Percentiles rank a stretch among this genome's conserved stretches.
Evolutionary conservation across 2,888 invertebrate genomes (phyloP).

Genomic region (Merodon equestris): DNA sequence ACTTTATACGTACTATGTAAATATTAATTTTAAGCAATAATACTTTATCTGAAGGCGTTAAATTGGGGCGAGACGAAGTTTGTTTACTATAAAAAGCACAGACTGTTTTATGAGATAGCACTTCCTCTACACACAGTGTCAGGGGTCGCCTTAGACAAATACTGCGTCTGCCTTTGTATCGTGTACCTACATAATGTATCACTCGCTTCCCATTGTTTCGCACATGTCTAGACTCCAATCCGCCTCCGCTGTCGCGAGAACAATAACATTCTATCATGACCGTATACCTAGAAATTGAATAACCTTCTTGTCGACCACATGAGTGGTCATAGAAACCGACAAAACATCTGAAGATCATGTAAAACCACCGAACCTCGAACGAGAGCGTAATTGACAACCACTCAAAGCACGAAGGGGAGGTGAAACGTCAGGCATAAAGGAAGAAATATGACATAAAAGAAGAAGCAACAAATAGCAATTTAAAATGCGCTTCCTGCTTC

Average conservation of each 20-base stretch:
- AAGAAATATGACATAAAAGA: conserved; percentile 19
- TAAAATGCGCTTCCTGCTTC: conserved; percentile 68
- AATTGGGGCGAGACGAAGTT: too few relatives aligned
- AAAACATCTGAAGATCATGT: conserved; percentile 64
- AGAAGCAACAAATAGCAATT: conserved; percentile 51
- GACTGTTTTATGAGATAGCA: too few relatives aligned
- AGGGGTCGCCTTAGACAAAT: too few relatives aligned
- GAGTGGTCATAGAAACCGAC: conserved; percentile 60
- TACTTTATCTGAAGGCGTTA: too few relatives aligned
- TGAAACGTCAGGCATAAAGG: conserved; percentile 11
- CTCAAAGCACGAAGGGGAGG: conserved; percentile 7
- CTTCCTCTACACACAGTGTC: too few relatives aligned
- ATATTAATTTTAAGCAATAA: too few relatives aligned
- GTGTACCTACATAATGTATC: too few relatives aligned
- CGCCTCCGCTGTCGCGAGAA: conserved; percentile 51
- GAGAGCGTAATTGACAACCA: conserved; percentile 52
- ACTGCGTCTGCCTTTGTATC: too few relatives aligned
- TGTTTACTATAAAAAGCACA: too few relatives aligned
- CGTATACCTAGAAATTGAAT: conserved; percentile 50
- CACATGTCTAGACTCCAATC: conserved; percentile 7
- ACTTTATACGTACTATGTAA: too few relatives aligned
- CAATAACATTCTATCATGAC: conserved; percentile 12
- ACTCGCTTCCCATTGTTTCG: too few relatives aligned
- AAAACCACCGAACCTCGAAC: conserved; percentile 64
- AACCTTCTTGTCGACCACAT: conserved; percentile 30